These are phyloP conservation scores for Vollenhovia emeryi DNA, from an alignment of 1,140 invertebrate genomes.

Conservation along the genomic window DNA sequence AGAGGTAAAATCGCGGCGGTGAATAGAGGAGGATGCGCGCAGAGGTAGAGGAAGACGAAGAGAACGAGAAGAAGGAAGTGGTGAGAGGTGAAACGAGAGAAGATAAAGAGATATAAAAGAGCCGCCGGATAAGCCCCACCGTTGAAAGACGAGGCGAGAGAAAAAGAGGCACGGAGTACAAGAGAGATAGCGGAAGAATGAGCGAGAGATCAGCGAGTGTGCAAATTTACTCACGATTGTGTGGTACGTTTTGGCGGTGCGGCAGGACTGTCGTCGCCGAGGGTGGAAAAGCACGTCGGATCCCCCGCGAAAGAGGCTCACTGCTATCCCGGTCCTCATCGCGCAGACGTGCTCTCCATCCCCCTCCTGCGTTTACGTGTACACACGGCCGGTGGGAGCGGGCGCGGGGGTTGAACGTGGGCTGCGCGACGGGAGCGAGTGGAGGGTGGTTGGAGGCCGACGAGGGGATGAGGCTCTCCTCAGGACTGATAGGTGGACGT, in stretches of 20 bases:
- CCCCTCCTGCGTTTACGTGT: slow-evolving; percentile 61
- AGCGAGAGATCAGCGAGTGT: slow-evolving; percentile 59
- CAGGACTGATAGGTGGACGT: slow-evolving; percentile 35
- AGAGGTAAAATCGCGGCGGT: slow-evolving; percentile 18
- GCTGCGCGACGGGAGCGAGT: not conserved
- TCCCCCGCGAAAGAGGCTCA: slow-evolving; percentile 72
- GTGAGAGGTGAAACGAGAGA: not conserved
- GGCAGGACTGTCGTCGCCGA: slow-evolving; percentile 83
- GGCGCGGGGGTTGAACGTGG: not conserved
- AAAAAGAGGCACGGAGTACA: not conserved
- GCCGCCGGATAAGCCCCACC: not conserved
- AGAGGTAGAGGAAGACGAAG: not conserved
- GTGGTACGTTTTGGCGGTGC: slow-evolving; percentile 83
- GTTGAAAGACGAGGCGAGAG: slow-evolving; percentile 12
- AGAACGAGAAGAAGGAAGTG: not conserved
- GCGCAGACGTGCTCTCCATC: slow-evolving; percentile 72
- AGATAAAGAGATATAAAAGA: slow-evolving; percentile 14
- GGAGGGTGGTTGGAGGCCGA: slow-evolving; percentile 33
- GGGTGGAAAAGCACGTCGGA: slow-evolving; percentile 74
- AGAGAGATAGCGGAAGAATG: slow-evolving; percentile 7
- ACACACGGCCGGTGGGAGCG: slow-evolving; percentile 53
- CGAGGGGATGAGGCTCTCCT: slow-evolving; percentile 51
- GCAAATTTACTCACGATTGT: slow-evolving; percentile 83
- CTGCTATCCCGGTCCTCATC: slow-evolving; percentile 56
- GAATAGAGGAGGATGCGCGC: not conserved